Base-by-base conservation (phyloP, 2,797 vertebrate species). In the Gastrophryne carolinensis region DNA sequence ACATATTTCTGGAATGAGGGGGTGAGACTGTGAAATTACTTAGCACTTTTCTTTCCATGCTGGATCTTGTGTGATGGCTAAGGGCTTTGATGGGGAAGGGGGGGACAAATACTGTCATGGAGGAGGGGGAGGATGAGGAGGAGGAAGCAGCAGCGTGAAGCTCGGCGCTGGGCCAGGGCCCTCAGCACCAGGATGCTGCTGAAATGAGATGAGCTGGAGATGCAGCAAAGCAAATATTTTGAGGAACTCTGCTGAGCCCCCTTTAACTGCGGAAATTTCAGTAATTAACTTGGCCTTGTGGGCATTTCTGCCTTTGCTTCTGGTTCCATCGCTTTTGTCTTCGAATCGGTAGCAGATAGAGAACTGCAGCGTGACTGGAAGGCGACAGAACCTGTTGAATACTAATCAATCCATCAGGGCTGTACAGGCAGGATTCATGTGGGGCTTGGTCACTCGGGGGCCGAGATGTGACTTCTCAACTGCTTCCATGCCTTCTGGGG, bases 11-110 rank as follows among this genome's bases (percentile, higher is more conserved):
- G 49, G 35, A 57, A 17, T 13, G 61, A 49, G 72, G 63, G 63
- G 62, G 72, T 39, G 72, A 58, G 39, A 27, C 70, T 67, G 72
- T 26, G 50, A 66, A 73, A 65, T 57, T 57, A 57, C 39, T 66
- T 44, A 49, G 62, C 72, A 74, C 72, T 66, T 74, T 73, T 54
- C 6, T 17, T 64, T 44, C 27, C 10, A 30, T 21, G 10, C 32
- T 27, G 65, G 15, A 27, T 41, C 5, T 7, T 2, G 4, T 9
- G 24, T 21, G 62, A 32, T 15, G 5, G 44, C 15, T 44, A 44
- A 15, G n/a, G 39, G 39, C n/a, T 44, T 13, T 44, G 39, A 52
- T n/a, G 24, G 27, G 29, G 11, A 15, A 15, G 27, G 30, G 61
- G n/a, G 12, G 37, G 1, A 10, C 15, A 47, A n/a, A 34, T 21